A percentile compares a stretch with the other conserved stretches of the same genome.
phyloP scores from a whole-genome alignment of 2,797 vertebrate genomes.

The Rhinichthys osculus region DNA sequence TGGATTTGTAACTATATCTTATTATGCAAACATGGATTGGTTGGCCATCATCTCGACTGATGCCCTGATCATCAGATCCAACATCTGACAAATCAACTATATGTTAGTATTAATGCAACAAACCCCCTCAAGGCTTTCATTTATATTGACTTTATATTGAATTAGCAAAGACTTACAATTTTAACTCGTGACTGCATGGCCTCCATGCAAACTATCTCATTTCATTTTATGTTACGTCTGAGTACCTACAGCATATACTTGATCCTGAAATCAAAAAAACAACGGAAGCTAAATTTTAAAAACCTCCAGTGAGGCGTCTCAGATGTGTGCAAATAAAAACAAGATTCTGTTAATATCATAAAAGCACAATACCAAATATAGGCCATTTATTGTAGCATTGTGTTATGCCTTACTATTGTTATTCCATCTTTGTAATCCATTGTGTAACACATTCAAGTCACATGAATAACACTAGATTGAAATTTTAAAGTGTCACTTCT shows the following conservation, averaged over 20 bases:
- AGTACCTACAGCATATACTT: not conserved
- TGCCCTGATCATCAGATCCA: not conserved
- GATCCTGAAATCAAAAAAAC: not conserved
- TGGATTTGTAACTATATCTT: conserved; percentile 1
- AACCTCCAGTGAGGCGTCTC: conserved; percentile 2
- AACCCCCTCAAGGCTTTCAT: not conserved
- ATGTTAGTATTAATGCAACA: not conserved
- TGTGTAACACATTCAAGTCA: not conserved
- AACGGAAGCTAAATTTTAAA: not conserved
- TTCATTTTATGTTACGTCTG: not conserved
- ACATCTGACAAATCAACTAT: not conserved
- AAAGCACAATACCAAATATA: conserved; percentile 35
- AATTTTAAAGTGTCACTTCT: not conserved
- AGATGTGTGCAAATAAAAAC: conserved; percentile 40
- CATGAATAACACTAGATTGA: not conserved
- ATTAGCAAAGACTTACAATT: not conserved
- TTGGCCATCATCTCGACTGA: not conserved
- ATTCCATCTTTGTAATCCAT: not conserved
- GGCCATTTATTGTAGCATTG: conserved; percentile 17
- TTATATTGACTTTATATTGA: not conserved
- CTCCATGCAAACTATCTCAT: not conserved
- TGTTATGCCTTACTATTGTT: conserved; percentile 11
- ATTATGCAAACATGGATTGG: conserved; percentile 25
- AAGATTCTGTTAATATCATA: conserved; percentile 17
- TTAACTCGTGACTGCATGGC: not conserved